Evolutionary conservation across 2,113 vertebrate genomes (phyloP).

Genomic region (Narcine bancroftii): DNA sequence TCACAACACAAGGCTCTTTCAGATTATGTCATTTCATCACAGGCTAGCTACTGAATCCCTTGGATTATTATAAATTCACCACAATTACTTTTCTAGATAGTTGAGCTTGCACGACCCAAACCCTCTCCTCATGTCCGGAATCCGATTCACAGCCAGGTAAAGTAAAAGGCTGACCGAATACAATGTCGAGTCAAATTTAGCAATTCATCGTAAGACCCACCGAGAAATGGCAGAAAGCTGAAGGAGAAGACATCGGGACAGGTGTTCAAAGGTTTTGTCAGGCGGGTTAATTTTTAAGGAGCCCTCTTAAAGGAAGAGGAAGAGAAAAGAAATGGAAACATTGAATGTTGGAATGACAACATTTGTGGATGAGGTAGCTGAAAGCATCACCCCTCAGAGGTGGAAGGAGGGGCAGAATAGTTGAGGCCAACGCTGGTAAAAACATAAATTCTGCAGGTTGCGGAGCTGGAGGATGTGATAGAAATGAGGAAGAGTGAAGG

Average conservation of each 20-base stretch:
- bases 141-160: neutral
- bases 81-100: neutral
- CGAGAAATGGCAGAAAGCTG: neutral
- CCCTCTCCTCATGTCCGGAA: neutral
- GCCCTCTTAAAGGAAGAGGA: neutral
- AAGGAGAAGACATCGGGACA: neutral
- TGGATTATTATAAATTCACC: neutral
- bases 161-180: neutral
- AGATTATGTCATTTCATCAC: neutral
- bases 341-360: neutral
- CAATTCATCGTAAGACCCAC: neutral
- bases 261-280: neutral
- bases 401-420: neutral
- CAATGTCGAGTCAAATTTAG: neutral
- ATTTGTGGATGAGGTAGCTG: neutral
- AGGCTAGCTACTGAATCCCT: neutral
- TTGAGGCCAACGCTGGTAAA: neutral
- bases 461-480: neutral
- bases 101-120: neutral
- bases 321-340: neutral
- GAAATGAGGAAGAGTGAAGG: neutral
- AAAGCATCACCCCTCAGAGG: neutral
- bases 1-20: neutral
- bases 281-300: neutral
- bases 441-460: neutral